Conservation (phyloP, 2,113 vertebrate genomes). For the Merops nubicus region DNA sequence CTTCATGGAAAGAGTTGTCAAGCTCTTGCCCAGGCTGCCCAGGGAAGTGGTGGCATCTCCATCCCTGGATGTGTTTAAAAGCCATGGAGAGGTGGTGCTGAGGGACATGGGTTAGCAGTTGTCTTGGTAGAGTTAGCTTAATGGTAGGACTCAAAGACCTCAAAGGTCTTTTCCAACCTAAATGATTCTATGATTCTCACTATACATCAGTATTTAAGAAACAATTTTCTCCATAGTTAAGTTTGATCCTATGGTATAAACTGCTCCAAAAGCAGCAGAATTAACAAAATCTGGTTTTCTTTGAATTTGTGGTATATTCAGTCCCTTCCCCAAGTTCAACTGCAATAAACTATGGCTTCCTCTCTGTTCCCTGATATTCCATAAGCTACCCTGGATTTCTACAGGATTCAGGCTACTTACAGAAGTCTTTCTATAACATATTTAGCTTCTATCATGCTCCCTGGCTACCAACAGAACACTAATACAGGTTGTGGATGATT, state of each 20-base stretch:
- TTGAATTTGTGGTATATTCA: not conserved
- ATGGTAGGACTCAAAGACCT: too few relatives aligned
- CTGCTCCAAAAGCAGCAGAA: not conserved
- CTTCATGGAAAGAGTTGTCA: too few relatives aligned
- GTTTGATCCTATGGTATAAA: not conserved
- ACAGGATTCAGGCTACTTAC: not conserved
- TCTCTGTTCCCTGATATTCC: not conserved
- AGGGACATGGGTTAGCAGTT: too few relatives aligned
- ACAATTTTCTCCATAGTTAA: not conserved
- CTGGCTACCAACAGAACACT: not conserved
- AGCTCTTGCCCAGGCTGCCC: too few relatives aligned
- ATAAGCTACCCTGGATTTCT: not conserved
- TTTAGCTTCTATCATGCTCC: not conserved
- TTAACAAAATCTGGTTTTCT: not conserved
- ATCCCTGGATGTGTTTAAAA: too few relatives aligned
- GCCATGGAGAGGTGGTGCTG: too few relatives aligned
- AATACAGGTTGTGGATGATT: not conserved
- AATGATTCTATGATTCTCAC: too few relatives aligned
- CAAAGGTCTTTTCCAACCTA: too few relatives aligned
- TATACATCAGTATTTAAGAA: not conserved
- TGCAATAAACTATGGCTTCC: not conserved
- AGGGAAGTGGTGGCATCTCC: too few relatives aligned
- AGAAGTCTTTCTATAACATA: not conserved
- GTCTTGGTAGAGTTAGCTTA: too few relatives aligned
- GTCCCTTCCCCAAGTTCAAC: not conserved